Evolutionary conservation across 2,113 vertebrate genomes (phyloP).

Genomic region (Mormyrus iriodes): DNA sequence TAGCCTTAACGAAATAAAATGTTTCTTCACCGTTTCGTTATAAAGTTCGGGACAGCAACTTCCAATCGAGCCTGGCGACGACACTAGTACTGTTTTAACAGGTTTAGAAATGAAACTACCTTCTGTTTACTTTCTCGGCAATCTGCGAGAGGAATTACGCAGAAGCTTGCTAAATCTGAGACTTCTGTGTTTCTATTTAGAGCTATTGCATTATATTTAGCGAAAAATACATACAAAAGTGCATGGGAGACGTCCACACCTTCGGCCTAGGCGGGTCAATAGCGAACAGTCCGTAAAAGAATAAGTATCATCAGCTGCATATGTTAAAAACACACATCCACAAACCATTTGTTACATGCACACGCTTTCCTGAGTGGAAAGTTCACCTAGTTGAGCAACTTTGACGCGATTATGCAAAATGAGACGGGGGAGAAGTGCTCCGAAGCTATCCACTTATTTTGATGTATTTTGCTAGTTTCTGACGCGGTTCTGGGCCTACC

Average conservation of each 20-base stretch:
- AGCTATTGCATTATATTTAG: not conserved
- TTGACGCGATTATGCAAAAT: not conserved
- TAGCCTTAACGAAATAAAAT: not conserved
- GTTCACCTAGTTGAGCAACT: not conserved
- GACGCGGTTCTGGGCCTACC: constrained; percentile 63
- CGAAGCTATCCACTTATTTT: constrained; percentile 34
- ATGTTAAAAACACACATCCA: not conserved
- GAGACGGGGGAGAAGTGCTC: not conserved
- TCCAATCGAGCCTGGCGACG: not conserved
- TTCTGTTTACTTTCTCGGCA: constrained; percentile 8
- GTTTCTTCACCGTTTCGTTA: not conserved
- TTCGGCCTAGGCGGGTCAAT: constrained; percentile 19
- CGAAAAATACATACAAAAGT: not conserved
- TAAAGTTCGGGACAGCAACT: not conserved
- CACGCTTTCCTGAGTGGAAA: not conserved
- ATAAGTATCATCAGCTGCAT: not conserved
- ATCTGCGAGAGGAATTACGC: not conserved
- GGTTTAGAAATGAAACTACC: constrained; percentile 2
- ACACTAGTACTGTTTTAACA: not conserved
- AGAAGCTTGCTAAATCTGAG: not conserved
- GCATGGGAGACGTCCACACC: not conserved
- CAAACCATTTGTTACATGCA: not conserved
- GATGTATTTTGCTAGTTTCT: constrained; percentile 36
- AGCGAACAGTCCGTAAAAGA: constrained; percentile 9
- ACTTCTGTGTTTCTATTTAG: not conserved